These are phyloP conservation scores for Hylaeus anthracinus DNA, from an alignment of 1,140 invertebrate species.

Conservation along the genomic window DNA sequence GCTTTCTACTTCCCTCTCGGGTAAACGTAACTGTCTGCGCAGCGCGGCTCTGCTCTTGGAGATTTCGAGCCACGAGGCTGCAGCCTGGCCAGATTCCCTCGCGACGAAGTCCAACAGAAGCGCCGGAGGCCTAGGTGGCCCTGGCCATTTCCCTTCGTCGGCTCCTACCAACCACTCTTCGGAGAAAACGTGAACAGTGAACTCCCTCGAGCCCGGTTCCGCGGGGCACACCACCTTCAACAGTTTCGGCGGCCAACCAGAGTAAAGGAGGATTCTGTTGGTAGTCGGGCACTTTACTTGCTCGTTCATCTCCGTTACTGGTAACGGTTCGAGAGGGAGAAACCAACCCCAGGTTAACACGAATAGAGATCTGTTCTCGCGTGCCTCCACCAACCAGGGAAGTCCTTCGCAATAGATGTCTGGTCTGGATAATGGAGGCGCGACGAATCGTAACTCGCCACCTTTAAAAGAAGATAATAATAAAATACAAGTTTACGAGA, in stretches of 20 bases:
- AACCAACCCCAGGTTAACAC: slow-evolving; percentile 88
- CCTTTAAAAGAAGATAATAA: slow-evolving; percentile 68
- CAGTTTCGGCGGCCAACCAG: slow-evolving; percentile 82
- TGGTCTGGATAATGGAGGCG: slow-evolving; percentile 83
- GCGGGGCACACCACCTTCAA: slow-evolving; percentile 88
- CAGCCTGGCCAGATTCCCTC: slow-evolving; percentile 85
- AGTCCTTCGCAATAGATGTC: slow-evolving; percentile 87
- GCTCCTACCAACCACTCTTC: slow-evolving; percentile 85
- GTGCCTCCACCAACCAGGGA: slow-evolving; percentile 88
- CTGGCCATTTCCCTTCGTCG: slow-evolving; percentile 70
- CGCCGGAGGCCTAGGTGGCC: slow-evolving; percentile 82
- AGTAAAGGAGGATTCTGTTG: slow-evolving; percentile 77
- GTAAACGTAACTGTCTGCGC: slow-evolving; percentile 83
- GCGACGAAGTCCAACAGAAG: slow-evolving; percentile 88
- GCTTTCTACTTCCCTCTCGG: slow-evolving; percentile 80
- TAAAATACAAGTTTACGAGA: too few relatives aligned
- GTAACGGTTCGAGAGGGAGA: slow-evolving; percentile 69
- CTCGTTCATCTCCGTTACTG: slow-evolving; percentile 82
- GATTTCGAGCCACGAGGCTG: slow-evolving; percentile 88
- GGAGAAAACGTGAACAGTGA: slow-evolving; percentile 87
- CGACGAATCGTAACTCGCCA: slow-evolving; percentile 83
- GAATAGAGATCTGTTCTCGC: slow-evolving; percentile 88
- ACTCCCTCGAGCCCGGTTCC: slow-evolving; percentile 84
- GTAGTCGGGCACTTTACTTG: slow-evolving; percentile 82
- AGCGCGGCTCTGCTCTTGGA: slow-evolving; percentile 84